phyloP scores from a whole-genome alignment of 2,888 invertebrate genomes.

The Plebejus melissa region DNA sequence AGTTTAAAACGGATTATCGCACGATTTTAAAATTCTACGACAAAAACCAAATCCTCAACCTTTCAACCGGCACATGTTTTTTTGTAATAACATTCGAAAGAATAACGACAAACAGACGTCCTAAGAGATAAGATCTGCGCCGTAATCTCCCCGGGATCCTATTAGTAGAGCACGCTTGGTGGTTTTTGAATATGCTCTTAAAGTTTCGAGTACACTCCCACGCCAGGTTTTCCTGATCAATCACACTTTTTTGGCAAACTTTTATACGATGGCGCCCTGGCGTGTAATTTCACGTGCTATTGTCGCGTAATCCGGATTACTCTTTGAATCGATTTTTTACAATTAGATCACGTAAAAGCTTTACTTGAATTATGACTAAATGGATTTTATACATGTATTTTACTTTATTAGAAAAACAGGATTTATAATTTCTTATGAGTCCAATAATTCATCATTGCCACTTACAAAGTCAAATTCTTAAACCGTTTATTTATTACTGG shows the following conservation, averaged over 20 bases:
- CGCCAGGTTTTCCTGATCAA: constrained; percentile 57
- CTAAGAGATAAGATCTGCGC: constrained; percentile 62
- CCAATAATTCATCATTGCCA: background rate
- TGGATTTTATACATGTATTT: too few relatives aligned
- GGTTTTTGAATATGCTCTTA: constrained; percentile 59
- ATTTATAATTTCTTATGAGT: background rate
- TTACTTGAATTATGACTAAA: background rate
- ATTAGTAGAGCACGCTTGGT: constrained; percentile 71
- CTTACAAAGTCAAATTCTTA: too few relatives aligned
- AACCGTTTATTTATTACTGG: background rate
- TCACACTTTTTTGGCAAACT: constrained; percentile 50
- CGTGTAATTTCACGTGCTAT: constrained; percentile 52
- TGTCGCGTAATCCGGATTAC: constrained; percentile 56
- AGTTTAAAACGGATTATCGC: constrained; percentile 17
- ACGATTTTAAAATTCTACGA: constrained; percentile 17
- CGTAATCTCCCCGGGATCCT: constrained; percentile 68
- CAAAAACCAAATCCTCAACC: constrained; percentile 27
- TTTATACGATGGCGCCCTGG: constrained; percentile 53
- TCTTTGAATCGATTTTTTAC: constrained; percentile 37
- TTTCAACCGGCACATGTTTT: constrained; percentile 45
- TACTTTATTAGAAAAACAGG: background rate
- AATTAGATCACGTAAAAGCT: constrained; percentile 1
- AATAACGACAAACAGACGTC: constrained; percentile 51
- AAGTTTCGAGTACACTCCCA: constrained; percentile 63
- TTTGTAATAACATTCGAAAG: constrained; percentile 61